Evolutionary conservation across 2,113 vertebrate species (phyloP).

Genomic region (Psilopsiagon aymara): DNA sequence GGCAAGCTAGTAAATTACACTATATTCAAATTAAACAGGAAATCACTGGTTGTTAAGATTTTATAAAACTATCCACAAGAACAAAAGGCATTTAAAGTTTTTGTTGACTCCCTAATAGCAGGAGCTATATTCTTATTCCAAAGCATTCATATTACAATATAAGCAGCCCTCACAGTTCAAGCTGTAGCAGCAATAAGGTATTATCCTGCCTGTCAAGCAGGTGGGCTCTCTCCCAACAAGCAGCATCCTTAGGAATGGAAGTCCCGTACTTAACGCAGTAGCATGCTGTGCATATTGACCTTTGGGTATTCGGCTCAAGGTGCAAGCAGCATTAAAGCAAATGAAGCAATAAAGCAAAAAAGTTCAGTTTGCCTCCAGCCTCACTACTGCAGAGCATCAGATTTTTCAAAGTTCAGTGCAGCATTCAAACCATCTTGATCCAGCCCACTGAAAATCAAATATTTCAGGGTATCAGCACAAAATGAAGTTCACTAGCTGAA

Average conservation of each 20-base stretch:
- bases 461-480: background rate
- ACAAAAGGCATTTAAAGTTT: constrained; percentile 35
- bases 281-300: background rate
- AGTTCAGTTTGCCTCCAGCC: background rate
- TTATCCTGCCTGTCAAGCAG: background rate
- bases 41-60: constrained; percentile 46
- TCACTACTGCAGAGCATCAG: background rate
- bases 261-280: background rate
- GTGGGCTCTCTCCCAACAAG: background rate
- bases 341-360: background rate
- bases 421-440: background rate
- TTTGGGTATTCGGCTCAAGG: background rate
- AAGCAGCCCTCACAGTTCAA: background rate
- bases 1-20: constrained; percentile 34
- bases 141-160: background rate
- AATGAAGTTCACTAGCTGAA: background rate
- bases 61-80: constrained; percentile 27
- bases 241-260: background rate
- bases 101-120: constrained; percentile 12
- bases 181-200: background rate
- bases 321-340: background rate
- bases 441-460: background rate
- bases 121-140: background rate
- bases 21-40: constrained; percentile 38
- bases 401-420: background rate